Percentiles rank a stretch among this genome's conserved stretches.
phyloP scores from a whole-genome alignment of 2,888 invertebrate genomes.

The Cremastinae sp. region DNA sequence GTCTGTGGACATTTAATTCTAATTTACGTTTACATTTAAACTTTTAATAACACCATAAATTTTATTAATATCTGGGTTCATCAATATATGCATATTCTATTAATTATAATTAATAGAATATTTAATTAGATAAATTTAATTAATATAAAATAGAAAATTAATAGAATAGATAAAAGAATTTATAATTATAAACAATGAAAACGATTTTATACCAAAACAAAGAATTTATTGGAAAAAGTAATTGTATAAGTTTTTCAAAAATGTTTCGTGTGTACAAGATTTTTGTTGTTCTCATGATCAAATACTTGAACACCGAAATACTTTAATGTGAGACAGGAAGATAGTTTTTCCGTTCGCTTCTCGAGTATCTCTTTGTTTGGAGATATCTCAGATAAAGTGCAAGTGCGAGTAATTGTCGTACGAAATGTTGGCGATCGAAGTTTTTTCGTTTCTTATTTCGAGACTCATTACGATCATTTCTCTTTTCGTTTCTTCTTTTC shows the following conservation, averaged over 20 bases:
- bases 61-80: too few species aligned
- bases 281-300: not conserved
- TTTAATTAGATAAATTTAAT: too few species aligned
- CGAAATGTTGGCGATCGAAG: slow-evolving; percentile 41
- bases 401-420: slow-evolving; percentile 71
- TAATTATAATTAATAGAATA: too few species aligned
- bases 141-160: not conserved
- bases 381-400: slow-evolving; percentile 71
- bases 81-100: too few species aligned
- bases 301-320: too few species aligned
- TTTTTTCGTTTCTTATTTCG: slow-evolving; percentile 19
- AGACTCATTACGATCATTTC: slow-evolving; percentile 14
- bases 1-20: too few species aligned
- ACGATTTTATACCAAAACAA: not conserved
- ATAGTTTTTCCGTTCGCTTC: slow-evolving; percentile 39
- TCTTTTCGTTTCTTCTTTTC: slow-evolving; percentile 22
- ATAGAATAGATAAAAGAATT: not conserved
- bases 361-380: slow-evolving; percentile 66
- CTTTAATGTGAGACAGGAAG: slow-evolving; percentile 36
- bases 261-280: not conserved
- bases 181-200: not conserved
- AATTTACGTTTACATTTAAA: too few species aligned
- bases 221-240: too few species aligned
- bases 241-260: too few species aligned
- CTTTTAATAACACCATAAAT: too few species aligned